Conservation (phyloP, 2,797 vertebrate species). For the Lagothrix lagotricha region DNA sequence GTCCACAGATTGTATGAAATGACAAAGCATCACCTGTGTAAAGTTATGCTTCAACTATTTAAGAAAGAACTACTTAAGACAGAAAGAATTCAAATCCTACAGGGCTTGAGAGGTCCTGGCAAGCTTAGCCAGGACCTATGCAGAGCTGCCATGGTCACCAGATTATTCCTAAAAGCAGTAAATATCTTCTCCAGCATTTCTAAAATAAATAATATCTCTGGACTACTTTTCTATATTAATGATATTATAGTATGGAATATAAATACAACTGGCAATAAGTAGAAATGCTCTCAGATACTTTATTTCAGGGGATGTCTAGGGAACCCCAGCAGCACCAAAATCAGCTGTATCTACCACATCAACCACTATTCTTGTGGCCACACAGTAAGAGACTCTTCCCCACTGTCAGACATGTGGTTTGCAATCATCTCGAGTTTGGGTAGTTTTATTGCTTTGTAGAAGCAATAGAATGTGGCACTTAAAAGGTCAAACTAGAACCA, state of each 20-base stretch:
- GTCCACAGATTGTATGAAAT: not conserved
- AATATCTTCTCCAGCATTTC: not conserved
- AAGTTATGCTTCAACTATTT: not conserved
- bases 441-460: not conserved
- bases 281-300: not conserved
- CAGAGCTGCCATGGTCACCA: not conserved
- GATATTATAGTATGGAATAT: fast-evolving
- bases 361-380: not conserved
- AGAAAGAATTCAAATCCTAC: not conserved
- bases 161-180: not conserved
- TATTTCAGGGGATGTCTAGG: too few relatives aligned
- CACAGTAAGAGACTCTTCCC: too few relatives aligned
- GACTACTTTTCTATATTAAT: too few relatives aligned
- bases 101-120: not conserved
- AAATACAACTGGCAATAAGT: not conserved
- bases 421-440: not conserved
- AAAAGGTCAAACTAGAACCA: not conserved
- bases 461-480: not conserved
- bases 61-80: not conserved
- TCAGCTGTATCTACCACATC: not conserved
- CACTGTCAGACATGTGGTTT: not conserved
- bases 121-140: not conserved
- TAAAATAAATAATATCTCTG: not conserved
- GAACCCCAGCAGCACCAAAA: not conserved
- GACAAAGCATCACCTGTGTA: fast-evolving